phyloP scores from a whole-genome alignment of 2,888 invertebrate genomes.

The Harmothoe impar region DNA sequence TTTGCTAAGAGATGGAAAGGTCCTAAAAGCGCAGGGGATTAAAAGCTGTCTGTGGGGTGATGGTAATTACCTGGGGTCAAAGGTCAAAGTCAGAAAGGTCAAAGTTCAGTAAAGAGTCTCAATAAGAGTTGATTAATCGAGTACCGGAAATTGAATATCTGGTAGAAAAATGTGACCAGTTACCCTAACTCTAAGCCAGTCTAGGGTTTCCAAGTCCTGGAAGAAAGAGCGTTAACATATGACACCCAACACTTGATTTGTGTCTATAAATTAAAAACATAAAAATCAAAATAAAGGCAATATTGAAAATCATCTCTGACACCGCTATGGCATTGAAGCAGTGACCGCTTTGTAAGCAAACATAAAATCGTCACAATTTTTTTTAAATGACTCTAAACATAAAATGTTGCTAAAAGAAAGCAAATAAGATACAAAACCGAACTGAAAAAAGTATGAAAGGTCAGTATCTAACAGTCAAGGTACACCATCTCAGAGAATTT shows the following conservation, averaged over 20 bases:
- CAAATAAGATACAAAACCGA: no score
- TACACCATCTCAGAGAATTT: no score
- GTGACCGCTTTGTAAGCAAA: no score
- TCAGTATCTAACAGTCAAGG: no score
- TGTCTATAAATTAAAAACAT: no score
- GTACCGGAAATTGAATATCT: constrained; percentile 9
- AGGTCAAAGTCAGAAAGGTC: background rate
- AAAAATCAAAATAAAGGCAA: no score
- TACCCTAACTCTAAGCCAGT: constrained; percentile 58
- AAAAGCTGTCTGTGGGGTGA: background rate
- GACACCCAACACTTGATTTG: background rate
- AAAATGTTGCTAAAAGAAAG: no score
- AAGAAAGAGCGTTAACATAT: background rate
- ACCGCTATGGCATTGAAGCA: no score
- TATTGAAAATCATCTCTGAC: no score
- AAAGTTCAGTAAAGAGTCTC: constrained; percentile 32
- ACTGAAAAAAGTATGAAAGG: no score
- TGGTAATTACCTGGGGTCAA: constrained; percentile 27
- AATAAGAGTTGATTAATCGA: constrained; percentile 28
- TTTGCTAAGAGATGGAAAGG: background rate
- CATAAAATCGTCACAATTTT: no score
- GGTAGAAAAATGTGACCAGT: constrained; percentile 48
- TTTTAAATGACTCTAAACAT: no score
- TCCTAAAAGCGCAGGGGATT: background rate
- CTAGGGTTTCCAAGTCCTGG: constrained; percentile 55